Percentiles rank a stretch among this genome's conserved stretches.
phyloP scores from a whole-genome alignment of 2,113 vertebrate species.

The Micromys minutus region DNA sequence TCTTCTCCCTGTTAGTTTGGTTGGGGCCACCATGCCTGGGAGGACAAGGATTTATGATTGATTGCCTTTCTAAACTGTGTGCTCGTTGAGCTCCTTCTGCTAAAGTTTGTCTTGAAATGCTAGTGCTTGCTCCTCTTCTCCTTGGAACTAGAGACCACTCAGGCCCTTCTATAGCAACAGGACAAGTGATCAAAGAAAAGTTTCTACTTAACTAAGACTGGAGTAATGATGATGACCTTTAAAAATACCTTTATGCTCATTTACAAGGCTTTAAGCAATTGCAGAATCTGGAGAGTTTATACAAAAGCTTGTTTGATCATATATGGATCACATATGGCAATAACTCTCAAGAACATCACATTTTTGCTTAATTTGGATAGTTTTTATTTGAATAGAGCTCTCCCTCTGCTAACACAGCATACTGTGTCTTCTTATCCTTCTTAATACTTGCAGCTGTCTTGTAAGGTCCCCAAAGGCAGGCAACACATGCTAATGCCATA shows the following conservation, averaged over 20 bases:
- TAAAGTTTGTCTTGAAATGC: neutral
- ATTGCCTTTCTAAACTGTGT: neutral
- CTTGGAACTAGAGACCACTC: neutral
- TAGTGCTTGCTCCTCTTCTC: neutral
- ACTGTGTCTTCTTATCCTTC: neutral
- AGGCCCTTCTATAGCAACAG: neutral
- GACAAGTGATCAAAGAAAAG: constrained; percentile 4
- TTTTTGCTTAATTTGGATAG: constrained; percentile 24
- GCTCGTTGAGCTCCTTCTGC: neutral
- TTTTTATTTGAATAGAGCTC: neutral
- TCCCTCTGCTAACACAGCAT: neutral
- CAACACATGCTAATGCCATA: constrained; percentile 4
- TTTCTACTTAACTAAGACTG: constrained; percentile 43
- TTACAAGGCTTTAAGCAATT: constrained; percentile 54
- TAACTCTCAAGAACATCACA: neutral
- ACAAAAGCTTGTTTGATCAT: constrained; percentile 33
- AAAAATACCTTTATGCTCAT: constrained; percentile 10
- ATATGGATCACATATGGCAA: constrained; percentile 12
- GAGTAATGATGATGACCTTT: constrained; percentile 1
- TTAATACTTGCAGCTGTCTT: constrained; percentile 3
- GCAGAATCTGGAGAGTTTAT: constrained; percentile 31
- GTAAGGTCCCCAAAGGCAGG: constrained; percentile 21
- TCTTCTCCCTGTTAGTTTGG: neutral
- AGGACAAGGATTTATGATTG: neutral
- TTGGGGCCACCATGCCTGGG: neutral